These are phyloP conservation scores for Phoxinus phoxinus DNA, from an alignment of 2,113 vertebrate genomes.

Conservation along the genomic window DNA sequence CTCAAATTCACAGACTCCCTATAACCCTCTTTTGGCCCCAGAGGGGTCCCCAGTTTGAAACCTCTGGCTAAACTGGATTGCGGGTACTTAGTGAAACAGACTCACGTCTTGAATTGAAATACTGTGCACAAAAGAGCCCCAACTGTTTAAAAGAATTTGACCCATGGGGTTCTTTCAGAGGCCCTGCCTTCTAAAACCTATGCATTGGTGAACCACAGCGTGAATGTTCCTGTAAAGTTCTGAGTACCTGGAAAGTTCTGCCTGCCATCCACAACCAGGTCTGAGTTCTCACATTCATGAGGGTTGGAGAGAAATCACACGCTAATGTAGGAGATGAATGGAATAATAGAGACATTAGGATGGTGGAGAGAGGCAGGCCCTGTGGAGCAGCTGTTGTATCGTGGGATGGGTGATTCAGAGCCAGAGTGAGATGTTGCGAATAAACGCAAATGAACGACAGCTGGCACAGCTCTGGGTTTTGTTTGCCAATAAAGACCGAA, in stretches of 20 bases:
- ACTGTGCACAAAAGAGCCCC: background rate
- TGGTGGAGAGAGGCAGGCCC: background rate
- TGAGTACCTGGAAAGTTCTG: too few relatives aligned
- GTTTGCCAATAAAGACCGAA: slow-evolving; percentile 46
- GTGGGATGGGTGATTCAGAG: slow-evolving; percentile 33
- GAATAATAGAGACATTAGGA: slow-evolving; percentile 44
- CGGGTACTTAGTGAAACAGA: background rate
- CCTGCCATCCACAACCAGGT: background rate
- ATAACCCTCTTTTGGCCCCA: background rate
- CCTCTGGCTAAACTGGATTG: background rate
- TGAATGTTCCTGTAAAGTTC: slow-evolving; percentile 14
- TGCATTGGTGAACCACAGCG: background rate
- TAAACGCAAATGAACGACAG: slow-evolving; percentile 49
- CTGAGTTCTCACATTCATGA: background rate
- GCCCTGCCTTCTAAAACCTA: slow-evolving; percentile 3
- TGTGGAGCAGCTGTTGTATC: slow-evolving; percentile 41
- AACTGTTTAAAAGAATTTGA: background rate
- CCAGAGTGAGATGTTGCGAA: slow-evolving; percentile 40
- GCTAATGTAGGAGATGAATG: slow-evolving; percentile 37
- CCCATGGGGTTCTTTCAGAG: background rate
- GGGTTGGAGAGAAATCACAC: slow-evolving; percentile 9
- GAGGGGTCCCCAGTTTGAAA: background rate
- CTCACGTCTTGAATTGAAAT: background rate
- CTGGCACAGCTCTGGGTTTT: slow-evolving; percentile 31
- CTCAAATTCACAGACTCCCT: background rate